A percentile compares a stretch with the other conserved stretches of the same genome.
Evolutionary conservation across 2,797 vertebrate species (phyloP).

Genomic region (Lycodopsis pacificus): DNA sequence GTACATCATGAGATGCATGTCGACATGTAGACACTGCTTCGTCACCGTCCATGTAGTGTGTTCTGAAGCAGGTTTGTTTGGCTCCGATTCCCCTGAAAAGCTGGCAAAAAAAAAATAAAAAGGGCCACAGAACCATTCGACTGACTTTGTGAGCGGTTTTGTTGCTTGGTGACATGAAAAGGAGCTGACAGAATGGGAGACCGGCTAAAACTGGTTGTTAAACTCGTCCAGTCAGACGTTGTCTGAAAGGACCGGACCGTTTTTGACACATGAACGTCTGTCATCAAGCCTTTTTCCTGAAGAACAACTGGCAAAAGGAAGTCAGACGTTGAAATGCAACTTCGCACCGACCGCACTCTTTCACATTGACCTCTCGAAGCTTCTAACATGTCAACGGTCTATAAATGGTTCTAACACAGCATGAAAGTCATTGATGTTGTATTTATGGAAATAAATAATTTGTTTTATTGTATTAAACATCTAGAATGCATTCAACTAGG

Average conservation of each 20-base stretch:
- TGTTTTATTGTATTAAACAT: background rate
- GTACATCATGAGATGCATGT: constrained; percentile 54
- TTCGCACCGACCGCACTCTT: background rate
- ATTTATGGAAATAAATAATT: constrained; percentile 14
- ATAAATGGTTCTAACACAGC: constrained; percentile 11
- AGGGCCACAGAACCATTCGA: constrained; percentile 5
- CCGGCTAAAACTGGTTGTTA: constrained; percentile 21
- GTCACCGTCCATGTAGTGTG: constrained; percentile 25
- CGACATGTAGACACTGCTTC: constrained; percentile 34
- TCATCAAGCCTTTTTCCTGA: background rate
- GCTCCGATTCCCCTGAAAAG: constrained; percentile 3
- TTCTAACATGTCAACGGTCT: constrained; percentile 38
- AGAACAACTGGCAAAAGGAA: too few relatives aligned
- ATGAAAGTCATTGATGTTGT: constrained; percentile 10
- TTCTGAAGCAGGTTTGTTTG: constrained; percentile 24
- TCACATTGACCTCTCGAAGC: constrained; percentile 19
- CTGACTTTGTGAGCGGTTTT: constrained; percentile 20
- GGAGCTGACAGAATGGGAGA: constrained; percentile 14
- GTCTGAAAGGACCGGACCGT: constrained; percentile 5
- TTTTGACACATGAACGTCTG: constrained; percentile 16
- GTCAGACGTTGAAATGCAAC: too few relatives aligned
- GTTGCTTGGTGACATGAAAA: constrained; percentile 42
- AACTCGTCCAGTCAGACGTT: constrained; percentile 17
- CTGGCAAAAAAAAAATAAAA: background rate
- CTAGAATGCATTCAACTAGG: background rate